These are phyloP conservation scores for Melanerpes aurifrons DNA, from an alignment of 2,113 vertebrate species.

Conservation along the genomic window DNA sequence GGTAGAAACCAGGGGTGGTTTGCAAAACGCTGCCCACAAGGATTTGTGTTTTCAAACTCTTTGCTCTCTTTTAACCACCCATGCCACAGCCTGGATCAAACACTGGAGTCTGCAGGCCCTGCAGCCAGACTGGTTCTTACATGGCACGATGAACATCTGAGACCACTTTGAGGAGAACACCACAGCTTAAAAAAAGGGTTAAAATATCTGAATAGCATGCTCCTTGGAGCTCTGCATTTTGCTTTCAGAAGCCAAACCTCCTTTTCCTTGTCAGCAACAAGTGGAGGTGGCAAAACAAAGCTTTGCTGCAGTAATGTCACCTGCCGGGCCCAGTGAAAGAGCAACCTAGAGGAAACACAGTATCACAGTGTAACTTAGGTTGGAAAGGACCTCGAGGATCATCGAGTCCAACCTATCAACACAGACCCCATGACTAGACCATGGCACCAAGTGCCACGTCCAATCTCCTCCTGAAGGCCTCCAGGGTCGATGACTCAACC, in stretches of 20 bases:
- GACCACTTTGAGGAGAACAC: neutral
- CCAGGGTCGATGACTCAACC: too few relatives aligned
- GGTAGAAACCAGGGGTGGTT: neutral
- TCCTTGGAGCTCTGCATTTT: neutral
- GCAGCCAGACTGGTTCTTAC: neutral
- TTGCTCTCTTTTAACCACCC: neutral
- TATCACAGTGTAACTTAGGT: too few relatives aligned
- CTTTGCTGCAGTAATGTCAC: constrained; percentile 52
- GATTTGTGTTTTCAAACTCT: neutral
- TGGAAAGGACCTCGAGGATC: too few relatives aligned
- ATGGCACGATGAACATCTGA: neutral
- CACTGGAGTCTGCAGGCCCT: neutral
- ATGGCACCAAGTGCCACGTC: too few relatives aligned
- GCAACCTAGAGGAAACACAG: constrained; percentile 14
- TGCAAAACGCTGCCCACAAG: neutral
- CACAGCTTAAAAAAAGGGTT: neutral
- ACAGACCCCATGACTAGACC: too few relatives aligned
- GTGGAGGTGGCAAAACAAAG: constrained; percentile 26
- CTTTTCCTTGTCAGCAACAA: neutral
- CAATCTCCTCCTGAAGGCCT: too few relatives aligned
- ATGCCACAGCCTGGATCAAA: neutral
- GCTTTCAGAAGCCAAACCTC: neutral
- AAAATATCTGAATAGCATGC: neutral
- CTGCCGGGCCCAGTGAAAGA: constrained; percentile 38
- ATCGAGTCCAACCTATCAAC: too few relatives aligned